Base-by-base conservation (phyloP, 2,888 invertebrate genomes). In the Caenorhabditis drosophilae region DNA sequence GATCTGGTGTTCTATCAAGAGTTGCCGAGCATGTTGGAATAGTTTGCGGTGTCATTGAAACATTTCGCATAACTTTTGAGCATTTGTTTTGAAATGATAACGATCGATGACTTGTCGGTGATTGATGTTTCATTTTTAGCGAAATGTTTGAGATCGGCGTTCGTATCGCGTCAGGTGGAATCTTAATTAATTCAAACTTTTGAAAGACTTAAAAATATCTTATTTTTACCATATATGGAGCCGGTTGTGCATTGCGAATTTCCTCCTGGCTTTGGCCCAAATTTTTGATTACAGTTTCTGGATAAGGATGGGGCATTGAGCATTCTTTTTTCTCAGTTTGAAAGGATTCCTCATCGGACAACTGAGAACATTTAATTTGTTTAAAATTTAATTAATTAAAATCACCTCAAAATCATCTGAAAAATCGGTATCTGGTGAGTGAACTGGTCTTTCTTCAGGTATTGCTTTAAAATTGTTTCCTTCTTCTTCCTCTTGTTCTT, bases 11-110 rank as follows among this genome's bases (percentile, higher is more conserved):
- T 34, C 48, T 42, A 20, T 23, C 15, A n/a, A 46, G 48, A 18
- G 45, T 42, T 27, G 36, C 48, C 4, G 61, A 27, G 1, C 52
- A 64, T n/a, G 44, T 49, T 15, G 56, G 44, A 2, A 51, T 51
- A 25, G 47, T 25, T 4, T 67, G 62, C 41, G 69, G 69, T n/a
- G 57, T 60, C 35, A 68, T 54, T 7, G 69, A 58, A 4, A 69
- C 59, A 42, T 70, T 69, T 35, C 67, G 67, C 25, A 72, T 34
- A 16, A 59, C 51, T 18, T 53, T 49, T 27, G 34, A 15, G 23
- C 59, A 52, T 23, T 56, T 59, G 38, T 60, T 66, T n/a, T 64
- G 54, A 31, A 66, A 66, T 3, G 67, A 67, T 11, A 56, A 44
- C 3, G 67, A 67, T 25, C 57, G 40, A 1, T 54, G 45, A 34